A percentile compares a stretch with the other conserved stretches of the same genome.
These are phyloP conservation scores for Oikopleura dioica DNA, from an alignment of 23 tunicate species.

Conservation along the genomic window DNA sequence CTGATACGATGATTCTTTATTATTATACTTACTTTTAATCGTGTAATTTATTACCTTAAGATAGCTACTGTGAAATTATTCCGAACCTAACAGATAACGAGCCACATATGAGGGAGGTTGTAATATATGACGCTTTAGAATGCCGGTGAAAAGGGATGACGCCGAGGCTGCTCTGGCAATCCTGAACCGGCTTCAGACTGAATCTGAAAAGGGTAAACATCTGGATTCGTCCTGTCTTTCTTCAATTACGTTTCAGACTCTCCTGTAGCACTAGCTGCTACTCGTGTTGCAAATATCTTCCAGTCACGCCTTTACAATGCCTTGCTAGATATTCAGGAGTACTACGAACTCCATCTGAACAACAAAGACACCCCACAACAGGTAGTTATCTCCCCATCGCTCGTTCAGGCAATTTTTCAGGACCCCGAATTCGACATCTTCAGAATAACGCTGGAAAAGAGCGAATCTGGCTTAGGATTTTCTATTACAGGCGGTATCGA, in stretches of 20 bases:
- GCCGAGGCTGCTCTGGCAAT: background rate
- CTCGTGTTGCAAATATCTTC: conserved; percentile 12
- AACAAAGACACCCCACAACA: no score
- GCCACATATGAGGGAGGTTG: no score
- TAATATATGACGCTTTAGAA: no score
- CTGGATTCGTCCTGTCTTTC: no score
- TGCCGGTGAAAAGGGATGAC: conserved; percentile 11
- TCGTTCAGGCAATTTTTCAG: background rate
- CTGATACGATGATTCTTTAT: no score
- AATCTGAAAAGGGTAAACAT: background rate
- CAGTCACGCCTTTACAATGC: conserved; percentile 3
- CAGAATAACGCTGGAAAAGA: conserved; percentile 18
- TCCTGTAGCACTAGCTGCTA: conserved; percentile 6
- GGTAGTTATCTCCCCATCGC: no score
- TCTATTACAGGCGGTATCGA: conserved; percentile 92
- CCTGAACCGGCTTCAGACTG: background rate
- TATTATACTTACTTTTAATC: no score
- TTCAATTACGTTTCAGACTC: background rate
- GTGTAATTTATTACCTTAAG: no score
- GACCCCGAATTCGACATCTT: background rate
- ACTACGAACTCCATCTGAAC: conserved; percentile 26
- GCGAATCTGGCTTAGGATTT: conserved; percentile 57
- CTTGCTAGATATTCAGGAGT: conserved; percentile 46
- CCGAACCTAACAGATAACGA: no score
- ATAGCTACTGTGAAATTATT: no score